phyloP scores from a whole-genome alignment of 2,113 vertebrate species.

The Sander vitreus region DNA sequence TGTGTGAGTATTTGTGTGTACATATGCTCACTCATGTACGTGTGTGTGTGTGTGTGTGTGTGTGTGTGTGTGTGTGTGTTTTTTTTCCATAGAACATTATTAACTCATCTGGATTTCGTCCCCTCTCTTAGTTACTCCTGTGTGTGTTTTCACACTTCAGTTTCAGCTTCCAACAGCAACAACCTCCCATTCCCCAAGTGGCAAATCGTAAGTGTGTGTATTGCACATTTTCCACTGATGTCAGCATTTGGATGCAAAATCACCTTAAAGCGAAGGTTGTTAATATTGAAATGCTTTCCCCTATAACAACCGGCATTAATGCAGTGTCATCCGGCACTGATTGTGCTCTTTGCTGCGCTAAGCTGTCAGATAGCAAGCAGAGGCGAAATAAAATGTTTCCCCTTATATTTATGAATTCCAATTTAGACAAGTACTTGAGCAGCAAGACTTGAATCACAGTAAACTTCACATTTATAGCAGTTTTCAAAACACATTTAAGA shows the following conservation, averaged over 20 bases:
- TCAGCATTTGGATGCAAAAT: slow-evolving; percentile 64
- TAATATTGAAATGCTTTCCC: slow-evolving; percentile 29
- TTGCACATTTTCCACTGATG: slow-evolving; percentile 71
- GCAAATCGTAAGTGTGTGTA: slow-evolving; percentile 40
- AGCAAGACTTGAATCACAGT: slow-evolving; percentile 45
- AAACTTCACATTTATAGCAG: slow-evolving; percentile 40
- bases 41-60: not conserved
- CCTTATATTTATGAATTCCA: slow-evolving; percentile 58
- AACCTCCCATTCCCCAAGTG: slow-evolving; percentile 55
- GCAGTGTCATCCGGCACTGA: slow-evolving; percentile 39
- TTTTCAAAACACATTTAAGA: slow-evolving; percentile 58
- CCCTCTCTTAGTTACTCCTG: not conserved
- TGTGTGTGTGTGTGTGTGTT: not conserved
- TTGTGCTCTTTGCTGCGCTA: slow-evolving; percentile 55
- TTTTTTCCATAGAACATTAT: slow-evolving; percentile 43
- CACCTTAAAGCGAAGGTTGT: slow-evolving; percentile 52
- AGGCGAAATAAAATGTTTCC: slow-evolving; percentile 56
- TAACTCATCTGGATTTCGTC: slow-evolving; percentile 61
- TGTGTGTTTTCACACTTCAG: slow-evolving; percentile 32
- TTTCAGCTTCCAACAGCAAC: slow-evolving; percentile 67
- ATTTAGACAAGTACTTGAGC: slow-evolving; percentile 57
- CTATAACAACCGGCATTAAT: slow-evolving; percentile 44
- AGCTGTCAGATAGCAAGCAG: slow-evolving; percentile 57
- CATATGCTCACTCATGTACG: not conserved
- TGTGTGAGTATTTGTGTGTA: slow-evolving; percentile 7